Evolutionary conservation across 1,140 invertebrate species (phyloP), one percentile per base, ranked within the genome.

Genomic region (Drosophila quadrilineata): DNA sequence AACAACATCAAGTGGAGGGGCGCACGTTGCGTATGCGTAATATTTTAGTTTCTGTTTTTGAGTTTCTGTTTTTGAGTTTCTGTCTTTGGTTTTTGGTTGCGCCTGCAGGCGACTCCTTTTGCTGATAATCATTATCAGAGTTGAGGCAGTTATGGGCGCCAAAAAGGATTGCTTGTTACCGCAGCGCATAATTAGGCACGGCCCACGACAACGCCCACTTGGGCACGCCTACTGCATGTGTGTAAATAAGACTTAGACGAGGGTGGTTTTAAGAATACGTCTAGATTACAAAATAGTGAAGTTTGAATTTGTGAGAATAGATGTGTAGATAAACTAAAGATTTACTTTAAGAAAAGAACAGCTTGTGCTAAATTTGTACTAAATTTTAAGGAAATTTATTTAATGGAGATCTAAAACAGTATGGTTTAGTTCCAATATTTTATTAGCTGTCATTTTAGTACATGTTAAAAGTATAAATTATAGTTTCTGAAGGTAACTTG

Each of bases 1-100:
- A 5, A 17, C 8, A 9, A n/a, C 36, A 40, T 6, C 36, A 40
- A 12, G 16, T 16, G 10, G 31, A 21, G 9, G 21, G 41, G 24
- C 60, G 50, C 40, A 67, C 12, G 72, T 22, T 63, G 75, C 69
- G 74, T 60, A 77, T 79, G 74, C 57, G 75, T 77, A 77, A 77
- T 40, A 19, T 45, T n/a, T n/a, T n/a, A n/a, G n/a, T n/a, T n/a
- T 38, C 35, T 35, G 4, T 35, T n/a, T 14, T 5, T 38, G 0
- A 17, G 10, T 16, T 0, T 38, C 12, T 17, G 2, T 16, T 9
- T 19, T 14, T n/a, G 6, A n/a, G n/a, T n/a, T n/a, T n/a, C n/a
- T n/a, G n/a, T n/a, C n/a, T n/a, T n/a, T n/a, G n/a, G n/a, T n/a
- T n/a, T n/a, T 48, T 16, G 19, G 17, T 24, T 35, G 9, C 2